Evolutionary conservation across 2,888 invertebrate genomes (phyloP).

Genomic region (Drosophila infuscata): DNA sequence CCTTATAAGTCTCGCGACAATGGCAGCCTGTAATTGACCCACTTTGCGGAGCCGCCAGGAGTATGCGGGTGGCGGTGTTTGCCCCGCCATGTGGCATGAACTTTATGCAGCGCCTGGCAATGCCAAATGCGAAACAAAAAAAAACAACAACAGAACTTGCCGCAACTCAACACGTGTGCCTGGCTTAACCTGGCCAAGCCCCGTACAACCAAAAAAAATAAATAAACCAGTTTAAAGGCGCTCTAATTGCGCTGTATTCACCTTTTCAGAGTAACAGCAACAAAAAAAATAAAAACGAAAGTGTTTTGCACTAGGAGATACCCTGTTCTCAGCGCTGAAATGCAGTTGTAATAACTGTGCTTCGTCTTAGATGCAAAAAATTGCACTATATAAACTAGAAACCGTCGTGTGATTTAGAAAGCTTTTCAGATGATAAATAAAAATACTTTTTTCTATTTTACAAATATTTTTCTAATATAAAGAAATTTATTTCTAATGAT

Average conservation of each 20-base stretch:
- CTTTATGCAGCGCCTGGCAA: constrained; percentile 59
- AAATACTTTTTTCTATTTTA: too few relatives aligned
- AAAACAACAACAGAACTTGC: constrained; percentile 26
- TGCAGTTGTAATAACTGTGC: background rate
- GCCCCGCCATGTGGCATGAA: constrained; percentile 48
- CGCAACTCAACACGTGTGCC: constrained; percentile 74
- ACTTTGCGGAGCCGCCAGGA: constrained; percentile 49
- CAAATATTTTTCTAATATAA: too few relatives aligned
- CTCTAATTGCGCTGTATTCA: constrained; percentile 67
- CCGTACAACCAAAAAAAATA: constrained; percentile 16
- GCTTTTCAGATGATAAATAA: background rate
- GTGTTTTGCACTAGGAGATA: background rate
- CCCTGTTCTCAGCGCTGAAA: background rate
- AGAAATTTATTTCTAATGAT: background rate
- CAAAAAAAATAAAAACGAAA: background rate
- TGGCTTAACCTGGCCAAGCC: constrained; percentile 50
- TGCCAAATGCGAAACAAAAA: constrained; percentile 40
- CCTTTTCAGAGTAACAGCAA: constrained; percentile 3
- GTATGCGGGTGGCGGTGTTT: constrained; percentile 34
- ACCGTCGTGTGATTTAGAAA: background rate
- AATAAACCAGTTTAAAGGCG: constrained; percentile 72
- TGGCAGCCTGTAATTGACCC: constrained; percentile 77
- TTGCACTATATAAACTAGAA: background rate
- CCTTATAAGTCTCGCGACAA: constrained; percentile 62
- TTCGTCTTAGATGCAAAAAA: background rate